Evolutionary conservation across 2,113 vertebrate species (phyloP), one percentile per base, ranked within the genome.

Genomic region (Plestiodon gilberti): DNA sequence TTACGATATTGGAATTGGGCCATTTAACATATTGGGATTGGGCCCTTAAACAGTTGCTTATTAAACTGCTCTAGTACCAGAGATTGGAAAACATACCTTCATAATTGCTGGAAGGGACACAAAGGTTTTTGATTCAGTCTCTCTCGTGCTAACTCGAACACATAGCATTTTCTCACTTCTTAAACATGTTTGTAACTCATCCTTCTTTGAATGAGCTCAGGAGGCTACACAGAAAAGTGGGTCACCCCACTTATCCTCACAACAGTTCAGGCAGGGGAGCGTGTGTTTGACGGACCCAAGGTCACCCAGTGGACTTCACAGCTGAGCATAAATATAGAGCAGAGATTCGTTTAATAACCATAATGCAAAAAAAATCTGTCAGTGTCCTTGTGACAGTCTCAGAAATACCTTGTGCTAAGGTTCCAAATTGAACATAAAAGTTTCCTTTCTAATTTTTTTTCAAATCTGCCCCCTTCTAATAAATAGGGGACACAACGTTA

Each of bases 371-470:
- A 28, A 79, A 90, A 87, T 5, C 1, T 35, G 69, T 80, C 77
- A 6, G 83, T 76, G 78, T 40, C 0, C 0, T 10, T 57, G 76
- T 73, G 11, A 8, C 79, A 89, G 62, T 3, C 18, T 20, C 1
- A 93, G 61, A 91, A 89, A 84, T 69, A 0, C 1, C 10, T 40
- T 71, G 38, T 83, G 38, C 61, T 33, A 78, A n/a, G 57, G 52
- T 59, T 88, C 13, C 76, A 2, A 69, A 35, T 81, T 92, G 55
- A 43, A 82, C 62, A 87, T 38, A 71, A 30, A 89, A 2, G 59
- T 23, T 83, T 82, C 88, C 14, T 48, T 88, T 71, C 28, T 88
- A 81, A 91, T 90, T 84, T 90, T 82, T n/a, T 22, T 87, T 89
- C 62, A 85, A 85, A 89, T 7, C 0, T 87, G 89, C 82, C 2